Evolutionary conservation across 2,888 invertebrate genomes (phyloP).

Genomic region (Dryadula phaetusa): DNA sequence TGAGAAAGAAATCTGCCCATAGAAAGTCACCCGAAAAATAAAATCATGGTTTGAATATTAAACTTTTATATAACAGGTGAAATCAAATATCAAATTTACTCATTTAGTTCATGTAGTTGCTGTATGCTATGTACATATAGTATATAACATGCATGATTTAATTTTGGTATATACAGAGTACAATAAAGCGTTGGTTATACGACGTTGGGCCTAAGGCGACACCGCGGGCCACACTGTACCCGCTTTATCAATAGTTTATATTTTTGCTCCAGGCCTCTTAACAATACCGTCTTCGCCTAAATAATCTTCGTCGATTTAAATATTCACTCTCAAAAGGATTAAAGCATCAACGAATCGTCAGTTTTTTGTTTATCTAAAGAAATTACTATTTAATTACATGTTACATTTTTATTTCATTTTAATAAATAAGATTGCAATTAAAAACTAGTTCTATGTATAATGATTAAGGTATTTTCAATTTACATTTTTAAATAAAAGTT

Average conservation of each 20-base stretch:
- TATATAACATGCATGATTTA: slow-evolving; percentile 16
- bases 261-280: slow-evolving; percentile 53
- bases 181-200: slow-evolving; percentile 20
- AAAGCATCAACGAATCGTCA: neutral
- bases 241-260: slow-evolving; percentile 69
- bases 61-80: too few relatives aligned
- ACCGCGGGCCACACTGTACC: slow-evolving; percentile 33
- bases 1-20: too few relatives aligned
- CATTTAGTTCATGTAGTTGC: neutral
- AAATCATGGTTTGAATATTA: too few relatives aligned
- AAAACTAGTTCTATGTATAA: too few relatives aligned
- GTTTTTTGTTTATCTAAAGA: too few relatives aligned
- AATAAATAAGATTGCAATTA: too few relatives aligned
- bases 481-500: too few relatives aligned
- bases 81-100: too few relatives aligned
- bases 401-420: too few relatives aligned
- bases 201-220: slow-evolving; percentile 25
- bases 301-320: slow-evolving; percentile 24
- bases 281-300: slow-evolving; percentile 21
- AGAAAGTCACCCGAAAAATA: too few relatives aligned
- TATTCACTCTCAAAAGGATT: slow-evolving; percentile 8
- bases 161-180: slow-evolving; percentile 25
- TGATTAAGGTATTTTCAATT: too few relatives aligned
- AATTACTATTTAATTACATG: too few relatives aligned
- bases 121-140: neutral